Evolutionary conservation across 2,888 invertebrate species (phyloP), one percentile per base, ranked within the genome.

Genomic region (Deilephila porcellus): DNA sequence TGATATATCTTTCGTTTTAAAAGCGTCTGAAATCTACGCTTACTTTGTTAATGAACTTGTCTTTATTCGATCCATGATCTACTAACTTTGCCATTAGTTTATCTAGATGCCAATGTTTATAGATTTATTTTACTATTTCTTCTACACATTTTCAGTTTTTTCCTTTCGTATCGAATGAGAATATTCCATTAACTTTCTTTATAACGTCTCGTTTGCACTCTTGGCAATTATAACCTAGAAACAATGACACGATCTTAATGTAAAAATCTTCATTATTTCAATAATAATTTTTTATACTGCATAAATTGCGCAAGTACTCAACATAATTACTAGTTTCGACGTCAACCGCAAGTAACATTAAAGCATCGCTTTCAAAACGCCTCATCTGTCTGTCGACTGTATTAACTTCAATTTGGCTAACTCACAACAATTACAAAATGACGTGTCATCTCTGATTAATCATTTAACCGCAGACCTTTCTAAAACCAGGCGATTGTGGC

Each of bases 291-390:
- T 3, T 29, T 56, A 56, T 8, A 72, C 17, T 25, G 11, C 17
- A 17, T 14, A 56, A 63, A 56, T 56, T 56, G 56, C 17, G n/a
- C 52, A 64, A 72, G 67, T 34, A 25, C 19, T n/a, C 20, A 72
- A 32, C 62, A 63, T 63, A 32, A 72, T 72, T 64, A 32, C 17
- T 34, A 7, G 34, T 20, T 14, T 34, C 32, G 63, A 6, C 53
- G 17, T 45, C 25, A 34, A 72, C 72, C 63, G 20, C 72, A 72
- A 70, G 17, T 11, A 53, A 64, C 63, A 64, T 72, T 72, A 72
- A 56, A 53, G 34, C 29, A 63, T 63, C n/a, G 52, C 72, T 64
- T 63, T 63, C 63, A 64, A 64, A 72, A 72, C 25, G 29, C 45
- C 52, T 72, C 52, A 53, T 63, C 60, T 29, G 45, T 60, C 53